These are phyloP conservation scores for Microtus ochrogaster DNA, from an alignment of 2,113 vertebrate genomes.

Conservation along the genomic window DNA sequence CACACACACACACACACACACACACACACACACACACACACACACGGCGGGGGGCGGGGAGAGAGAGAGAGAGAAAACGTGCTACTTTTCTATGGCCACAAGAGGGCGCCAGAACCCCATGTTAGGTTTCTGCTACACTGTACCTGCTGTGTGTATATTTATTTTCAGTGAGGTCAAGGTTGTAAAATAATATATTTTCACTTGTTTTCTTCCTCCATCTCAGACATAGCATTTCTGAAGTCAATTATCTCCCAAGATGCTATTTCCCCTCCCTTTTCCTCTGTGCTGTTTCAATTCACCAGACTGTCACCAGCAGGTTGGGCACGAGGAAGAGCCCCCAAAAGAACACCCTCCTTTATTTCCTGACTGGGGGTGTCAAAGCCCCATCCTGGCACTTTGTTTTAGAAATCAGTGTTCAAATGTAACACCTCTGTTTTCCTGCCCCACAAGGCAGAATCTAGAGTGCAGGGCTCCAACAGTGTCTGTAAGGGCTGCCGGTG, in stretches of 20 bases:
- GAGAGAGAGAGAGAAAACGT: background rate
- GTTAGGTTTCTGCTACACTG: background rate
- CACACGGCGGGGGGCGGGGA: too few species aligned
- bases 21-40: too few species aligned
- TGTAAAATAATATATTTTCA: slow-evolving; percentile 88
- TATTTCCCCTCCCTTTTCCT: background rate
- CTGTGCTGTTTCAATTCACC: slow-evolving; percentile 46
- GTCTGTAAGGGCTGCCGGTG: fast-evolving
- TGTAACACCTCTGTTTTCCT: fast-evolving
- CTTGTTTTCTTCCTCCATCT: slow-evolving; percentile 84
- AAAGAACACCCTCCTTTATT: background rate
- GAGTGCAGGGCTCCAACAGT: fast-evolving
- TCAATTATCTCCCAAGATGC: slow-evolving; percentile 81
- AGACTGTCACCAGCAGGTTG: background rate
- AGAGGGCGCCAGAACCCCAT: slow-evolving; percentile 78
- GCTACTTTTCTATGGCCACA: slow-evolving; percentile 58
- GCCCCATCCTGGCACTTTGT: background rate
- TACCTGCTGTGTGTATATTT: slow-evolving; percentile 72
- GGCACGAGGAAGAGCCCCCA: background rate
- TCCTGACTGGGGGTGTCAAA: background rate
- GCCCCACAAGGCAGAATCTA: fast-evolving
- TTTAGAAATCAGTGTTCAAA: background rate
- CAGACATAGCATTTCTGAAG: slow-evolving; percentile 76
- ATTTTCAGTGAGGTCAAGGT: slow-evolving; percentile 87
- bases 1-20: background rate